Percentiles rank a stretch among this genome's conserved stretches.
Conservation (phyloP, 2,797 vertebrate genomes). For the Oreochromis mossambicus region DNA sequence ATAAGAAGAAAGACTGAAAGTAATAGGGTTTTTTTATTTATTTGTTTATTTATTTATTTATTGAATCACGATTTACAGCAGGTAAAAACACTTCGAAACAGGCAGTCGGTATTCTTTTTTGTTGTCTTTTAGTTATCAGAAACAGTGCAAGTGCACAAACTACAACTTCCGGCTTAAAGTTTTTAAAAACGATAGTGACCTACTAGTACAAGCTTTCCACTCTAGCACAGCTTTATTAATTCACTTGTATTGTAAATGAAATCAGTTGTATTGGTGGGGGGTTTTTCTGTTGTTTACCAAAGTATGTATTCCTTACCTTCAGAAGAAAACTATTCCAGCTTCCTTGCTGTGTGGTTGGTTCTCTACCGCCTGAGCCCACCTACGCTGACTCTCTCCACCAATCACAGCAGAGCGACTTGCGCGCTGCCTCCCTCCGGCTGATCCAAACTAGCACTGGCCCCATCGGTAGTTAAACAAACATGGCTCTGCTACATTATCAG, state of each 20-base stretch:
- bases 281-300: neutral
- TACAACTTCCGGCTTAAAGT: neutral
- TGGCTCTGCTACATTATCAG: conserved; percentile 42
- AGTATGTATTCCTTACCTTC: neutral
- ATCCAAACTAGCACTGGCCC: neutral
- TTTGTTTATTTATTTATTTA: neutral
- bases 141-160: neutral
- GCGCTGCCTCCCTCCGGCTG: neutral
- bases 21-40: neutral
- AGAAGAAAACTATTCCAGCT: neutral
- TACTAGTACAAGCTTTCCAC: neutral
- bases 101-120: neutral
- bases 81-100: neutral
- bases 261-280: neutral
- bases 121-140: neutral
- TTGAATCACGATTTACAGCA: neutral
- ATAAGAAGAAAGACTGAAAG: neutral
- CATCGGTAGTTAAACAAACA: conserved; percentile 65
- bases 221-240: neutral
- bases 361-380: neutral
- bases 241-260: neutral
- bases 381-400: neutral
- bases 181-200: neutral
- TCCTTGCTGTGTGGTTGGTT: neutral
- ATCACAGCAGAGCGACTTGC: neutral